Base-by-base conservation (phyloP, 2,113 vertebrate genomes). In the Mionectes macconnelli region DNA sequence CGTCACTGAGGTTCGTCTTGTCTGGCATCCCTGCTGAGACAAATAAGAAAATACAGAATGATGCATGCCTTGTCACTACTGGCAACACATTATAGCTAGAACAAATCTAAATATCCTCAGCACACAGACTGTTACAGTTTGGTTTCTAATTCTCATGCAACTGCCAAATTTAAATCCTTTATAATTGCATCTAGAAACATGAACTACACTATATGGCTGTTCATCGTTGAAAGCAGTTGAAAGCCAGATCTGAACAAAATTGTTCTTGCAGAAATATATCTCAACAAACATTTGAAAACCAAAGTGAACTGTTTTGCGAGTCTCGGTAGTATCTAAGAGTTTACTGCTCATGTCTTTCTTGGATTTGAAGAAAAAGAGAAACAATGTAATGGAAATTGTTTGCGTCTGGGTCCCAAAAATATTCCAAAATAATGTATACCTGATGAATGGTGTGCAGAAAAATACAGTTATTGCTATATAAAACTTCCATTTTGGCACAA, bases 11-110 rank as follows among this genome's bases (percentile, higher is more conserved):
- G 94, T 97, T 97, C 75, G 3, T 95, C 85, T 97, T 97, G 60
- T 97, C 97, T 59, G 97, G 97, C 86, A 97, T 91, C 97, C 97
- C 98, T 98, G 97, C 76, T 94, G 95, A 97, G 95, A 91, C 86
- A 97, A 97, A 95, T 55, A 83, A 97, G 83, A 97, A 97, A 96
- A 87, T 87, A 93, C 10, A 87, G 27, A 14, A n/a, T 96, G 67
- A 97, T 68, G 49, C 63, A 92, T 83, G 77, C 28, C 39, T 55
- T 87, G 63, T 95, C 68, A 76, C 64, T 87, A 47, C 45, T 88
- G 89, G 73, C 68, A 92, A 85, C 62, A 50, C 40, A 14, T 52
- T 49, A 42, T 4, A 37, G 76, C 84, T 55, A 84, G 73, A 90
- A 84, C 20, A 62, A 52, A 57, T 57, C 74, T 94, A 87, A 92